These are phyloP conservation scores for Hyphantria cunea DNA, from an alignment of 1,140 invertebrate species.

Conservation along the genomic window DNA sequence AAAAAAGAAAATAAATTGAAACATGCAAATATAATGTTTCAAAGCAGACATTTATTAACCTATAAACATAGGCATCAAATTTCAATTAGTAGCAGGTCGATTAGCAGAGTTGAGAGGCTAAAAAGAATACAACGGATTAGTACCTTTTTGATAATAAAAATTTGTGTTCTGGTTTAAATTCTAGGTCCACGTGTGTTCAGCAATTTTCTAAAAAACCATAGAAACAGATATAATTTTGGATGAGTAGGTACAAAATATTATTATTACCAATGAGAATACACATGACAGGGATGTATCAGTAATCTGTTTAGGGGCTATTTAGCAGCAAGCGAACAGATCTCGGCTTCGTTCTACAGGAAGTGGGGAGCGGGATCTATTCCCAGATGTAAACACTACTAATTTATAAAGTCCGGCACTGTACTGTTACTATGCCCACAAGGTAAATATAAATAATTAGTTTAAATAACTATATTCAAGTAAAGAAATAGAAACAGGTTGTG, in stretches of 20 bases:
- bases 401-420: not conserved
- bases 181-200: too few relatives aligned
- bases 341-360: not conserved
- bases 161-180: too few relatives aligned
- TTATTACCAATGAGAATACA: not conserved
- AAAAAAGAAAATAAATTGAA: too few relatives aligned
- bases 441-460: not conserved
- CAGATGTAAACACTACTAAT: not conserved
- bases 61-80: too few relatives aligned
- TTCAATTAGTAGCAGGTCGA: too few relatives aligned
- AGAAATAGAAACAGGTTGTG: not conserved
- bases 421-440: not conserved
- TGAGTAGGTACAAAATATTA: not conserved
- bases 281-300: not conserved
- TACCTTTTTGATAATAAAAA: too few relatives aligned
- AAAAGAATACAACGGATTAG: too few relatives aligned
- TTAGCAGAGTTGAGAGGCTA: too few relatives aligned
- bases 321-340: not conserved
- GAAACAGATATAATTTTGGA: too few relatives aligned
- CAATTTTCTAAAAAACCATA: not conserved
- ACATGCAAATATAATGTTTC: too few relatives aligned
- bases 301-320: not conserved
- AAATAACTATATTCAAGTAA: conserved; percentile 1
- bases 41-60: too few relatives aligned
- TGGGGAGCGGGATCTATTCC: not conserved